Evolutionary conservation across 2,888 invertebrate genomes (phyloP), one percentile per base, ranked within the genome.

Genomic region (Ophonus ardosiacus): DNA sequence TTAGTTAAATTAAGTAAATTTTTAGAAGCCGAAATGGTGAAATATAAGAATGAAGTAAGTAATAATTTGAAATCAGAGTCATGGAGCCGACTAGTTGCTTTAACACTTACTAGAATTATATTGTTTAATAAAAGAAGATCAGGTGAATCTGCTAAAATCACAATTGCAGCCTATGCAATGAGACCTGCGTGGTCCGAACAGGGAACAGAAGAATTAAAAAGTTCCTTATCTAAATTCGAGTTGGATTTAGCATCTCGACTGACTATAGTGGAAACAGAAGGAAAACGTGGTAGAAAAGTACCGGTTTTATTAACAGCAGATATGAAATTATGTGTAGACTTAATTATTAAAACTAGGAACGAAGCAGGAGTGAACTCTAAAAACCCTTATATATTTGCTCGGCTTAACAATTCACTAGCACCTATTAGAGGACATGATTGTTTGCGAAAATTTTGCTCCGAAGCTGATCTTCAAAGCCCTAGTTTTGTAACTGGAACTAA

Each of bases 401-500:
- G 74, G 63, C 24, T 65, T 8, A 78, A 63, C 43, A 57, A 57
- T 24, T 85, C 85, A 21, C 43, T 40, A 51, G 31, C 51, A 13
- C 56, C 83, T 65, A 76, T 87, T 65, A 85, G 86, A 81, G 87
- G 86, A 1, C 86, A 87, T 74, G 86, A 86, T 40, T 86, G 85
- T 65, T 21, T 87, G 7, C 84, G 59, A 79, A 85, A 85, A 81
- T 84, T 57, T 21, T 86, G 81, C 15, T 8, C n/a, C 13, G 83
- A 86, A 24, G 85, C 84, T 38, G 38, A 71, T 10, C 81, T 87
- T 18, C 31, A 86, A 71, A 63, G 40, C n/a, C 87, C 87, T 40
- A 86, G 86, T 7, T 38, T 63, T 13, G 86, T 88, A 13, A 88
- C 86, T 3, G 80, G 87, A n/a, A 88, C 88, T 21, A 88, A 88